A percentile compares a stretch with the other conserved stretches of the same genome.
phyloP scores from a whole-genome alignment of 1,140 invertebrate species.

The Rhopalosiphum maidis region DNA sequence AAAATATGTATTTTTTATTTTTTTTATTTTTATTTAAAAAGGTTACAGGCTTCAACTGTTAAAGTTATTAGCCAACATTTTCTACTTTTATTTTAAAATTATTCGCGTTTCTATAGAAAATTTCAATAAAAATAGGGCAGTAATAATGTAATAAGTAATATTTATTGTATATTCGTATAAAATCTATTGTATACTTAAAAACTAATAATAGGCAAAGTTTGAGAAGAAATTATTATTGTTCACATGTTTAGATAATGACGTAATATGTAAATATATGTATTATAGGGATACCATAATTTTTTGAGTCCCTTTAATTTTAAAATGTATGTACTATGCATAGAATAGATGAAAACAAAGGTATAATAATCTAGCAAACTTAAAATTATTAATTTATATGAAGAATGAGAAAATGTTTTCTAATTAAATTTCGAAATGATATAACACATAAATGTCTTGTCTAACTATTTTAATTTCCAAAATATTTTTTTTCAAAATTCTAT shows the following conservation, averaged over 20 bases:
- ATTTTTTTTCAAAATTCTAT: neutral
- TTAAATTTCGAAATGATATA: neutral
- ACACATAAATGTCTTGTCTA: neutral
- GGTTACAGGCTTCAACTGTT: too few species aligned
- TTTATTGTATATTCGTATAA: neutral
- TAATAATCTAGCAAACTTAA: neutral
- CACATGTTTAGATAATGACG: neutral
- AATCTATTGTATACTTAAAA: neutral
- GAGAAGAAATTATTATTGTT: neutral
- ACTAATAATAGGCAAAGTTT: neutral
- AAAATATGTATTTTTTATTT: too few species aligned
- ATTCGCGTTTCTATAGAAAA: neutral
- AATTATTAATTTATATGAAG: neutral
- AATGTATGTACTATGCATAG: neutral
- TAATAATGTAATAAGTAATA: neutral
- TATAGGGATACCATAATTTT: neutral
- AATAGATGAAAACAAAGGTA: neutral
- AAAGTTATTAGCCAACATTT: too few species aligned
- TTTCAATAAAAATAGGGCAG: neutral
- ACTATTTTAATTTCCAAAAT: neutral
- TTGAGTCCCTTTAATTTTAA: neutral
- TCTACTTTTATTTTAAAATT: neutral
- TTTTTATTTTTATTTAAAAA: too few species aligned
- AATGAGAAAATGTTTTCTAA: neutral
- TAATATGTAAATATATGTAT: neutral